Evolutionary conservation across 2,888 invertebrate genomes (phyloP), one percentile per base, ranked within the genome.

Genomic region (Podabrus alpinus): DNA sequence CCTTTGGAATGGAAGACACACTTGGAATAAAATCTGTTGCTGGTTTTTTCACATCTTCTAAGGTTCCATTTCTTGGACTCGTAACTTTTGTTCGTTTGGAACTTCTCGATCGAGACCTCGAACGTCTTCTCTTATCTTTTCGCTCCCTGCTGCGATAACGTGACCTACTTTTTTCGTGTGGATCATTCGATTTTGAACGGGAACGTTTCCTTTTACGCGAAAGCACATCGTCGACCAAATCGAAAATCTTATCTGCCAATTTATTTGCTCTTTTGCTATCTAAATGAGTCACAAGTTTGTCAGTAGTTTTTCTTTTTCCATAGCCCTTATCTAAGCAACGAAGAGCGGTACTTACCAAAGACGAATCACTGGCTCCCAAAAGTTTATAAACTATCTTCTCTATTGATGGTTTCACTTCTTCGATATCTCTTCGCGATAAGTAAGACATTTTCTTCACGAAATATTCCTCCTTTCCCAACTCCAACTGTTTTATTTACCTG

Each of bases 361-460:
- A 92, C 69, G 93, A 93, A 86, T 96, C 95, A 68, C 92, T 93
- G 83, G 93, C 93, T 0, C 96, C 96, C 17, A 95, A 89, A 80
- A 94, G 92, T 85, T 94, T 93, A 83, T 94, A 92, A 70, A 96
- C 94, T 9, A 94, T 92, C 82, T 93, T 93, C 84, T 95, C 95
- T 80, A 97, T 90, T 77, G 94, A 92, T 15, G 94, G 92, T 84
- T 94, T 94, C 79, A 96, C 87, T 66, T 94, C 94, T 72, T 95
- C 95, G 76, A 94, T 91, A 85, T 95, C 95, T 85, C 94, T 92
- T 81, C 93, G 90, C 68, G 94, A 93, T 81, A 95, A 89, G 87
- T 93, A 92, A 80, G 93, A 86, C 86, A 86, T 86, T 68, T 15
- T 80, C 0, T 0, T 19, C 2, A 19, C 19, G 4, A 19, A 19